Evolutionary conservation across 2,797 vertebrate species (phyloP), one percentile per base, ranked within the genome.

Genomic region (Dryobates pubescens): DNA sequence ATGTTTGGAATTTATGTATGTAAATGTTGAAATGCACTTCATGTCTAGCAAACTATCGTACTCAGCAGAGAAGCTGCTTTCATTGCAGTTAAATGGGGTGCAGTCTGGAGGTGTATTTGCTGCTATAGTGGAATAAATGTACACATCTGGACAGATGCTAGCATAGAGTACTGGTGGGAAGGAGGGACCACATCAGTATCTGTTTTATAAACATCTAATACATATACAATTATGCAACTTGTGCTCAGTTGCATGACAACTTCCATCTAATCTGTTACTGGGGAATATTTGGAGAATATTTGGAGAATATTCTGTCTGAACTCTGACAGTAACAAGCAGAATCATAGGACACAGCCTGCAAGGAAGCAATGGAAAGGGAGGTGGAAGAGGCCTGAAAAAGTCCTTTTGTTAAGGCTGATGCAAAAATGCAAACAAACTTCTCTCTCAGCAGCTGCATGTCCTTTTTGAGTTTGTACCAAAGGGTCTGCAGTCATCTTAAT

Each of bases 11-110:
- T 92, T 92, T 82, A 70, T 7, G 3, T 29, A 87, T 86, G 62
- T 38, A 93, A 92, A 72, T 82, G 47, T 72, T 69, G 43, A 89
- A 85, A 89, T 70, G 57, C 51, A 54, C 10, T 90, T 88, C 24
- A 15, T 90, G 59, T 43, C 30, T 74, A 59, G 84, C 43, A 81
- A 88, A n/a, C 38, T 13, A 4, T 72, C 6, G 0, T 88, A 78
- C 83, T 95, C 85, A 91, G 51, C 87, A 91, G 87, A 84, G 92
- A 83, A 73, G 29, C 53, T 81, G 76, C 89, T 93, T 94, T 94
- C 76, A 67, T 72, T 86, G 82, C 61, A 68, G 73, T 59, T 94
- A 94, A 90, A 64, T 71, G 57, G 45, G 18, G 4, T 86, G 61
- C 89, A 92, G 56, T 94, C 89, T 92, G 57, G 84, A 30, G 61